phyloP scores from a whole-genome alignment of 2,797 vertebrate genomes.

The Periparus ater region DNA sequence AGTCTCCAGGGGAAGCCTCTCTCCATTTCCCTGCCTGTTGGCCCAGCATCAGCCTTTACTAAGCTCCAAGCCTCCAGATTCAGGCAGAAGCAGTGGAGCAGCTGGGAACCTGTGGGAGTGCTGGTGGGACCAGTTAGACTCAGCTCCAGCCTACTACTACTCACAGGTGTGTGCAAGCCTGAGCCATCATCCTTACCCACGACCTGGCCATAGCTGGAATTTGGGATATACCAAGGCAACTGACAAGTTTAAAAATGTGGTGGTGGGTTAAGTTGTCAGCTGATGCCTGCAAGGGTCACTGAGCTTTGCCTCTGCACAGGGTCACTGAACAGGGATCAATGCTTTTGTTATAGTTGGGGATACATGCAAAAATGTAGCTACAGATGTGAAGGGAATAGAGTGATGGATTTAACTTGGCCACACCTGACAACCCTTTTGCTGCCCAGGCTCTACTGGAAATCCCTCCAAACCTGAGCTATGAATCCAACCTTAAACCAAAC shows the following conservation, averaged over 20 bases:
- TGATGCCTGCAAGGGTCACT: background rate
- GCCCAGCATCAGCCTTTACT: background rate
- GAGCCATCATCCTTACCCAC: background rate
- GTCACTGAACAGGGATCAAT: background rate
- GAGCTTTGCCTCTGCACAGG: background rate
- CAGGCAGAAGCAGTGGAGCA: background rate
- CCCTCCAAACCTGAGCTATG: background rate
- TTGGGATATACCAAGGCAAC: background rate
- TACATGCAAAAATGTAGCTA: background rate
- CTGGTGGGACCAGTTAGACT: background rate
- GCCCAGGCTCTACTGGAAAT: background rate
- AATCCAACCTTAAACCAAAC: background rate
- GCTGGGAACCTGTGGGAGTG: background rate
- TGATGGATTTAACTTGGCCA: background rate
- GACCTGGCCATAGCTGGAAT: background rate
- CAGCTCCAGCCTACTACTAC: background rate
- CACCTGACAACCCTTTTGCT: background rate
- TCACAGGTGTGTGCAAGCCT: fast-evolving
- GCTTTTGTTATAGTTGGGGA: background rate
- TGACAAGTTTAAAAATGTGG: background rate
- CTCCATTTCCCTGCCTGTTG: background rate
- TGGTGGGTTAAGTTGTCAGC: background rate
- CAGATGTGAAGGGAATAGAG: background rate
- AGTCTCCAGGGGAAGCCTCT: background rate
- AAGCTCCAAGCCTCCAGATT: background rate